A percentile compares a stretch with the other conserved stretches of the same genome.
Conservation (phyloP, 2,797 vertebrate genomes). For the Molothrus aeneus region DNA sequence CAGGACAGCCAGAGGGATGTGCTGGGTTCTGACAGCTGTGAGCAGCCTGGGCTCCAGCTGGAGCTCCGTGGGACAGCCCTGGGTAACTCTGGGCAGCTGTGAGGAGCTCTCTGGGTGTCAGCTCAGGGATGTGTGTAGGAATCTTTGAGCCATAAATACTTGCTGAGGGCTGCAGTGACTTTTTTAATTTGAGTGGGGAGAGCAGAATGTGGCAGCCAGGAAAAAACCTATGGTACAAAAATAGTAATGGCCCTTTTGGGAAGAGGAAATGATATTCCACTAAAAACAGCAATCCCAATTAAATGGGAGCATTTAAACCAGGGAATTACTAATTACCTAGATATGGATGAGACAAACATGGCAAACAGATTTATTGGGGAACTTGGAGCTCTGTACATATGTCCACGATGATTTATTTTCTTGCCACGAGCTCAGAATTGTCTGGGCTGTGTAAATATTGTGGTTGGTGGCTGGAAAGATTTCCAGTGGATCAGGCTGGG, state of each 20-base stretch:
- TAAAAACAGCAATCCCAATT: neutral
- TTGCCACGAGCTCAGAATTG: neutral
- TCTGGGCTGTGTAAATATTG: constrained; percentile 42
- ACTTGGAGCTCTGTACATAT: constrained; percentile 18
- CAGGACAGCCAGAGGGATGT: no score
- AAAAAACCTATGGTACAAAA: neutral
- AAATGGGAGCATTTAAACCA: neutral
- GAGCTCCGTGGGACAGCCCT: neutral
- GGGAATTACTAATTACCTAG: constrained; percentile 1
- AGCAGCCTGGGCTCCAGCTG: neutral
- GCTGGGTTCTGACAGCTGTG: neutral
- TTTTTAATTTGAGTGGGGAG: constrained; percentile 45
- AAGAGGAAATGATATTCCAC: constrained; percentile 34
- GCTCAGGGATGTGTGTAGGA: constrained; percentile 30
- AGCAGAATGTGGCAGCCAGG: constrained; percentile 42
- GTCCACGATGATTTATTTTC: constrained; percentile 35
- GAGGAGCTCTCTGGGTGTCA: neutral
- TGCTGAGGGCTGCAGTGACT: constrained; percentile 23
- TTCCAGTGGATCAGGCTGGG: neutral
- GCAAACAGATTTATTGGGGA: constrained; percentile 45
- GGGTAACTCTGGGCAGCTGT: neutral
- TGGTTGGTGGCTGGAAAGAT: constrained; percentile 32
- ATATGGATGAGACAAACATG: neutral
- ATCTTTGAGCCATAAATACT: constrained; percentile 48
- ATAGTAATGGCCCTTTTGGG: constrained; percentile 43